Percentiles rank a stretch among this genome's conserved stretches.
phyloP scores from a whole-genome alignment of 1,140 invertebrate genomes.

The Probaryconus sp. region DNA sequence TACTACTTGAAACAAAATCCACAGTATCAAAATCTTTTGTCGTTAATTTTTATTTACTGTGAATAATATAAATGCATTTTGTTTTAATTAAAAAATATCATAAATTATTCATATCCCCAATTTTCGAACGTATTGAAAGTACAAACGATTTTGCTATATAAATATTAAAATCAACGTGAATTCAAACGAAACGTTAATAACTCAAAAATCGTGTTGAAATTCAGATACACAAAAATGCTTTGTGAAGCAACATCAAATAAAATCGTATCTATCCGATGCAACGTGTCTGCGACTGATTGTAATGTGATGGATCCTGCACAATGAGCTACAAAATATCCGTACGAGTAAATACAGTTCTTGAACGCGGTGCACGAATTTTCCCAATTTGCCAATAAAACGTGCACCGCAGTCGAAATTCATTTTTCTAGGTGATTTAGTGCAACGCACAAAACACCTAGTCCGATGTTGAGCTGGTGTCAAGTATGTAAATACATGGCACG shows the following conservation, averaged over 20 bases:
- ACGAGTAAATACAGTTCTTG: slow-evolving; percentile 9
- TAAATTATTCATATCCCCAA: too few species aligned
- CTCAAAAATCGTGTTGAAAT: too few species aligned
- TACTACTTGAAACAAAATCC: too few species aligned
- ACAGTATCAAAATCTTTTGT: too few species aligned
- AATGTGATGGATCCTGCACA: slow-evolving; percentile 24
- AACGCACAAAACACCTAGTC: slow-evolving; percentile 21
- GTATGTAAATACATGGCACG: slow-evolving; percentile 22
- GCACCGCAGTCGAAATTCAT: slow-evolving; percentile 3
- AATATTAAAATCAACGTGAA: too few species aligned
- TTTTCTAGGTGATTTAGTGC: slow-evolving; percentile 33
- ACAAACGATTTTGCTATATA: too few species aligned
- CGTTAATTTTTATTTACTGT: too few species aligned
- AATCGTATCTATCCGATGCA: too few species aligned
- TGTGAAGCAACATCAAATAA: slow-evolving; percentile 32
- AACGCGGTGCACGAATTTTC: slow-evolving; percentile 26
- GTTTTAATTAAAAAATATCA: too few species aligned
- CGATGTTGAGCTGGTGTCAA: slow-evolving; percentile 21
- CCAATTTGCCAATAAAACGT: slow-evolving; percentile 28
- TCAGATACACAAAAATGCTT: slow-evolving; percentile 28
- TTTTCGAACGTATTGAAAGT: too few species aligned
- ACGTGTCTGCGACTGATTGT: slow-evolving; percentile 17
- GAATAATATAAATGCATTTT: too few species aligned
- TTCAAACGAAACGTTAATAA: too few species aligned
- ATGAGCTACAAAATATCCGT: slow-evolving; percentile 28